phyloP scores from a whole-genome alignment of 92 coral and sea anemone species.

The Virgularia gustaviana region DNA sequence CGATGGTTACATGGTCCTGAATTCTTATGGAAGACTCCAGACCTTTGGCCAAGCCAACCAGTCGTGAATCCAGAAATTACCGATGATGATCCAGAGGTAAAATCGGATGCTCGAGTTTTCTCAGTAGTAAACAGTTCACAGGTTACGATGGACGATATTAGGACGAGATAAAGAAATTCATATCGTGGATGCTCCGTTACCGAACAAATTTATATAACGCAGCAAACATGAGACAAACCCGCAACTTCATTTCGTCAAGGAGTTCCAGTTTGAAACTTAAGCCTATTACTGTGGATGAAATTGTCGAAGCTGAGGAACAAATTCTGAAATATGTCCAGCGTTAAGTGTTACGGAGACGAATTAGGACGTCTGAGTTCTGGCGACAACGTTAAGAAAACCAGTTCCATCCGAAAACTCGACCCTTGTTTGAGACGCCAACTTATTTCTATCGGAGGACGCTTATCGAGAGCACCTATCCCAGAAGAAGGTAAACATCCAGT shows the following conservation, averaged over 20 bases:
- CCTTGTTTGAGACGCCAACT: neutral
- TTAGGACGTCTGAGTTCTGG: neutral
- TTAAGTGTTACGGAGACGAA: neutral
- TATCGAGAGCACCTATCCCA: neutral
- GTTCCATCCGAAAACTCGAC: slow-evolving; percentile 12
- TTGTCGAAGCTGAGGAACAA: neutral
- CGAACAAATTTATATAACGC: neutral
- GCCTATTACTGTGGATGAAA: neutral
- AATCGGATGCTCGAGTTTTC: neutral
- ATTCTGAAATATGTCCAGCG: neutral
- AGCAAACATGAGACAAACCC: neutral
- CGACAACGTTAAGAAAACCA: slow-evolving; percentile 3
- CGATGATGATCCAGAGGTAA: slow-evolving; percentile 32
- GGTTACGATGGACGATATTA: neutral
- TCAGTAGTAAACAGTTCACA: neutral
- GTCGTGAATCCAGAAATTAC: neutral
- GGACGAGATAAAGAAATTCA: neutral
- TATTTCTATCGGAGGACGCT: slow-evolving; percentile 29
- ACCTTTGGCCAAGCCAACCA: slow-evolving; percentile 21
- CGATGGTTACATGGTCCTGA: slow-evolving; percentile 37
- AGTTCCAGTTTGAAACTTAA: neutral
- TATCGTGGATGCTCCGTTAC: neutral
- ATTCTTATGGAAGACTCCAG: slow-evolving; percentile 5
- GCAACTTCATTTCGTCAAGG: too few species aligned
- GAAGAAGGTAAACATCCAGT: slow-evolving; percentile 22